Evolutionary conservation across 2,888 invertebrate genomes (phyloP), one percentile per base, ranked within the genome.

Genomic region (Blomia tropicalis): DNA sequence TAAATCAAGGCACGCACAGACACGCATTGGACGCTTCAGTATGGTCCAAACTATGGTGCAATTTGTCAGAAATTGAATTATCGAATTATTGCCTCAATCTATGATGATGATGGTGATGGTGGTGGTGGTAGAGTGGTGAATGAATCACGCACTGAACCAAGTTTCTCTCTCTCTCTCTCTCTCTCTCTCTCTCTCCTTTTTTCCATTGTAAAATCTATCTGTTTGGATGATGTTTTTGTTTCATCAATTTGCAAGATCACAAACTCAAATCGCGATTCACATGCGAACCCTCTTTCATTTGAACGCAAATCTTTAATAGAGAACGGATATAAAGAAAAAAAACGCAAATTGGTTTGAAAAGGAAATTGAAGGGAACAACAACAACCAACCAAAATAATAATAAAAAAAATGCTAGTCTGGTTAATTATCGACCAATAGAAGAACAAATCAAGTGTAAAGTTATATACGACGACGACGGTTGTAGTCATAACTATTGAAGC

Each of bases 371-470:
- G n/a, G 51, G 14, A n/a, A 47, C 51, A 25, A n/a, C 27, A 47
- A n/a, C 7, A 14, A 47, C 51, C 7, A n/a, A 47, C 51, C n/a
- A n/a, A 47, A 47, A 11, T 47, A n/a, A n/a, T n/a, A 47, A 19
- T 17, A 17, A 36, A 17, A 7, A 17, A 7, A 7, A 36, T 36
- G 7, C 36, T 36, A 17, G 7, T 7, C 7, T 47, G 7, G 51
- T 47, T 47, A 47, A 47, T 47, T 47, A 47, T n/a, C 27, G 51
- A 11, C 51, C 51, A 19, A n/a, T 47, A n/a, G 23, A 47, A 27
- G 51, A n/a, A n/a, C 51, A 47, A 47, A 47, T 47, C 23, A 47
- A 47, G 51, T 47, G 51, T 47, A 27, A 47, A 47, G 11, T 7
- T 25, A n/a, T 47, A n/a, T 25, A n/a, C n/a, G 11, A 47, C 51